Conservation (phyloP, 2,888 invertebrate genomes). For the Andrena marginata region DNA sequence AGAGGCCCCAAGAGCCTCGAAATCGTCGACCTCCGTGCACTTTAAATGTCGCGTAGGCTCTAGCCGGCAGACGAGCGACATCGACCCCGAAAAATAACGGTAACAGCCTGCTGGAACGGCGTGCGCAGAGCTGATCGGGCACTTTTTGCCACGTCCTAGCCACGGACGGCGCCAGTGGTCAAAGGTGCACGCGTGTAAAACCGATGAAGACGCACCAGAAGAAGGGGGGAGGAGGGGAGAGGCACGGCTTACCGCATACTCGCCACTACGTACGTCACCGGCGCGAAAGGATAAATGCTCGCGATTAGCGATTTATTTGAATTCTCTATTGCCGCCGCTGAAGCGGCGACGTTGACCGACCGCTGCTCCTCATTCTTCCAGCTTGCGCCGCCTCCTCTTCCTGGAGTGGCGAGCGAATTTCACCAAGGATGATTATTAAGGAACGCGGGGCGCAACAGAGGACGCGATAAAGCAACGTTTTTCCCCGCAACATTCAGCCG, state of each 20-base stretch:
- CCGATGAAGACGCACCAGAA: constrained; percentile 67
- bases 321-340: constrained; percentile 69
- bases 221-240: background rate
- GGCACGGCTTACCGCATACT: constrained; percentile 61
- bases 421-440: constrained; percentile 29
- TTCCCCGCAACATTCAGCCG: constrained; percentile 17
- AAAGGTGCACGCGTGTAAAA: constrained; percentile 64
- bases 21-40: background rate
- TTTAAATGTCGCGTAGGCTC: constrained; percentile 14
- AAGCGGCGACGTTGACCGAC: constrained; percentile 29
- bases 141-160: constrained; percentile 37
- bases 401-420: constrained; percentile 20
- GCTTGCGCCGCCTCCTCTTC: constrained; percentile 6
- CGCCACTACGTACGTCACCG: constrained; percentile 68
- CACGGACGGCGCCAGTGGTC: constrained; percentile 60
- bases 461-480: constrained; percentile 35
- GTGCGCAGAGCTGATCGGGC: constrained; percentile 23
- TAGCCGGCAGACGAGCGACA: constrained; percentile 39
- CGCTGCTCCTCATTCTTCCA: constrained; percentile 26
- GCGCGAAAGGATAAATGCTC: constrained; percentile 72
- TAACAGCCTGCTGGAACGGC: constrained; percentile 27
- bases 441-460: constrained; percentile 35
- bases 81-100: constrained; percentile 59
- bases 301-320: constrained; percentile 83
- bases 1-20: background rate